phyloP scores from a whole-genome alignment of 2,113 vertebrate genomes.

The Lepidothrix coronata region DNA sequence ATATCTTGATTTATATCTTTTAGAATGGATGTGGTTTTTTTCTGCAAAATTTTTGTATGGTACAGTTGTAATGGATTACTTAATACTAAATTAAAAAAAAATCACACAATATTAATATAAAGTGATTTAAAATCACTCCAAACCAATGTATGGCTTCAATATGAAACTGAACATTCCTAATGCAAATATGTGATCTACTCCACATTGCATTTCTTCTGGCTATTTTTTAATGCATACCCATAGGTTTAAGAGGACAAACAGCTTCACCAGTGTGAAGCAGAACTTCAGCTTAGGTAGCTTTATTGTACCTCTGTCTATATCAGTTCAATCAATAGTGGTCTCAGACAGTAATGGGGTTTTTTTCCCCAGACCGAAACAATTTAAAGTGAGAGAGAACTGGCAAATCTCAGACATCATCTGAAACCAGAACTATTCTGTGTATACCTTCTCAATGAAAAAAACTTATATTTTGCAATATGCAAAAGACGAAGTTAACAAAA shows the following conservation, averaged over 20 bases:
- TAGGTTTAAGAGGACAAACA: background rate
- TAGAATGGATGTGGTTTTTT: background rate
- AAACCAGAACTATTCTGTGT: background rate
- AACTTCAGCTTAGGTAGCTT: background rate
- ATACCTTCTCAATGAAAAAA: background rate
- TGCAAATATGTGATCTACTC: background rate
- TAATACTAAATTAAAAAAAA: background rate
- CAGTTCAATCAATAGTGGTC: background rate
- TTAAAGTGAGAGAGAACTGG: background rate
- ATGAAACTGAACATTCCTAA: background rate
- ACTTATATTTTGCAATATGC: background rate
- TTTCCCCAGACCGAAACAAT: background rate
- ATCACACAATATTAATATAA: background rate
- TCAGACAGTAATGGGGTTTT: background rate
- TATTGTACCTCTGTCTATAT: background rate
- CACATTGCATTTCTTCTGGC: background rate
- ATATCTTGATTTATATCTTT: background rate
- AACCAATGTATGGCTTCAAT: background rate
- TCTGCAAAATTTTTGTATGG: background rate
- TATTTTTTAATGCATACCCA: background rate
- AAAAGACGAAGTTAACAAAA: background rate
- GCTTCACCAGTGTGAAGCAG: background rate
- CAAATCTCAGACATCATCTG: background rate
- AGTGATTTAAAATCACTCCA: background rate
- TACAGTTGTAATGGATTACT: background rate